These are phyloP conservation scores for Grus americana DNA, from an alignment of 2,113 vertebrate species.

Conservation along the genomic window DNA sequence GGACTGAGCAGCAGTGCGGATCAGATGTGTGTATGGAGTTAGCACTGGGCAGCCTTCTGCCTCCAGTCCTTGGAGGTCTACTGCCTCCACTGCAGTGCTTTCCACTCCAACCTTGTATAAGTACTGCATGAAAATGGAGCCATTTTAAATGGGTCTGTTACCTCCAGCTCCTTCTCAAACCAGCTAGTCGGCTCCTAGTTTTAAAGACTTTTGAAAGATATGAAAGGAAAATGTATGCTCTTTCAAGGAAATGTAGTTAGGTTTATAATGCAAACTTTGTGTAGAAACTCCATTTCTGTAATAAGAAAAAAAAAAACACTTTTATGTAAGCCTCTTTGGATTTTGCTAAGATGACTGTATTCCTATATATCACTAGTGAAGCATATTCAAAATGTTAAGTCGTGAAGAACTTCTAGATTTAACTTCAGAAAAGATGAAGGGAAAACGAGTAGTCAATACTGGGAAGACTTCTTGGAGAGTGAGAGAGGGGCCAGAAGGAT, in stretches of 20 bases:
- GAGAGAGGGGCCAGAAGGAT: not conserved
- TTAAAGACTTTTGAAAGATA: not conserved
- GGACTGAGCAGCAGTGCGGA: not conserved
- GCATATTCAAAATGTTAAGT: not conserved
- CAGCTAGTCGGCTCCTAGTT: not conserved
- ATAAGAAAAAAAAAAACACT: not conserved
- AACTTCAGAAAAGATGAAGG: not conserved
- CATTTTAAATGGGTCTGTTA: not conserved
- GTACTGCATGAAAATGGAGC: not conserved
- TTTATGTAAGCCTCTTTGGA: not conserved
- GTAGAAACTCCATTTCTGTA: not conserved
- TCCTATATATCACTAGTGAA: not conserved
- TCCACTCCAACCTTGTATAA: not conserved
- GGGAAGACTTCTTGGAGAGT: not conserved
- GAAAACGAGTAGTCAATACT: not conserved
- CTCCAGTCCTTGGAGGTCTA: not conserved
- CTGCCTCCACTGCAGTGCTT: not conserved
- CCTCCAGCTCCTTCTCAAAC: not conserved
- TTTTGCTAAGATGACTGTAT: not conserved
- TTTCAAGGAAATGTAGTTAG: not conserved
- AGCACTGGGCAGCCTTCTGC: not conserved
- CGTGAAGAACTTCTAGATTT: not conserved
- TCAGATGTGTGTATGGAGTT: not conserved
- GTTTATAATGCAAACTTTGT: not conserved
- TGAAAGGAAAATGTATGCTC: not conserved